Percentiles rank a stretch among this genome's conserved stretches.
phyloP scores from a whole-genome alignment of 2,113 vertebrate species.

The Hippocampus mohnikei region DNA sequence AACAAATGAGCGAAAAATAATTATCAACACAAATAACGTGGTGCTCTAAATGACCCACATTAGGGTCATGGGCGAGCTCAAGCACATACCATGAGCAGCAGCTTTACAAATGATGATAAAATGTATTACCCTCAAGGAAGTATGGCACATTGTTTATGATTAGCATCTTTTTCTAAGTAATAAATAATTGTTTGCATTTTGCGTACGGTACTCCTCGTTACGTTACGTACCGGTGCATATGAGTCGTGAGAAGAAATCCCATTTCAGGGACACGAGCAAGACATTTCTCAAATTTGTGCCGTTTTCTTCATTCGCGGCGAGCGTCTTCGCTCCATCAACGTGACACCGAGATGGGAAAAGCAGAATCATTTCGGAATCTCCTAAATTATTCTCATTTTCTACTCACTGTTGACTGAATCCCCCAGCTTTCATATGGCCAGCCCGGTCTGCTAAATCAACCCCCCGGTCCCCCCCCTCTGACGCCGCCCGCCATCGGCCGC shows the following conservation, averaged over 20 bases:
- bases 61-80: no score
- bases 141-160: background rate
- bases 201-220: background rate
- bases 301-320: constrained; percentile 22
- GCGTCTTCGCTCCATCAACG: constrained; percentile 39
- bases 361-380: constrained; percentile 51
- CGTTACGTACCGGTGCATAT: background rate
- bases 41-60: no score
- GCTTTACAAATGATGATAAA: no score
- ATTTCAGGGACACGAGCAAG: background rate
- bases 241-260: background rate
- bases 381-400: constrained; percentile 56
- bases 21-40: no score
- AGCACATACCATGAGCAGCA: no score
- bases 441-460: constrained; percentile 62
- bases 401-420: constrained; percentile 39
- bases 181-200: background rate
- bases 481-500: constrained; percentile 54
- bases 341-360: constrained; percentile 44
- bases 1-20: no score
- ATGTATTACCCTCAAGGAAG: no score
- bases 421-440: constrained; percentile 52
- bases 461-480: constrained; percentile 27
- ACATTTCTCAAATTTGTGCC: background rate
- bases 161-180: background rate